phyloP scores from a whole-genome alignment of 2,113 vertebrate species.

The Zosterops lateralis region DNA sequence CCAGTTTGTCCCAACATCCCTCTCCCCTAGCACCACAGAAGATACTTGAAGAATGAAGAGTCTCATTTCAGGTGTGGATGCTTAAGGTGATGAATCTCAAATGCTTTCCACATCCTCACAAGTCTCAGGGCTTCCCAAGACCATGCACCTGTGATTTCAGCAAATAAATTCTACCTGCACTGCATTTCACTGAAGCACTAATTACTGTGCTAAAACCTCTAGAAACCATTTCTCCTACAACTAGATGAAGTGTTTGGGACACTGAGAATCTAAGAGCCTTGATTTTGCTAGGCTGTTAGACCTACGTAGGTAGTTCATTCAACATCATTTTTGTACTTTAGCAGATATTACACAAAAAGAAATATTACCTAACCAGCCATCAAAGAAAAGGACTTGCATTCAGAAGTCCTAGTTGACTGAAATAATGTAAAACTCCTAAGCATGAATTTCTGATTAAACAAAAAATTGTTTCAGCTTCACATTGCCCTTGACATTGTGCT shows the following conservation, averaged over 20 bases:
- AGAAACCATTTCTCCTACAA: background rate
- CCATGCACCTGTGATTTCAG: background rate
- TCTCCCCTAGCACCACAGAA: background rate
- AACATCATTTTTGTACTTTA: background rate
- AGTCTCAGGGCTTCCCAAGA: background rate
- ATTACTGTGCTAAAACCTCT: background rate
- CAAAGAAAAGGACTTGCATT: background rate
- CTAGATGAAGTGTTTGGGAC: background rate
- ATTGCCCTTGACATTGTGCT: slow-evolving; percentile 17
- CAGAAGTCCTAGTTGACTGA: background rate
- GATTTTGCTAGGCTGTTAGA: background rate
- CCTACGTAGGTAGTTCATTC: background rate
- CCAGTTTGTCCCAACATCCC: background rate
- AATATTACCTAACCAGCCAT: background rate
- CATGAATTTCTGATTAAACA: background rate
- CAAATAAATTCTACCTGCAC: background rate
- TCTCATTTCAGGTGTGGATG: background rate
- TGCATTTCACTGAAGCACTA: background rate
- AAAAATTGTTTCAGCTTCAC: background rate
- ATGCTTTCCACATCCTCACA: background rate
- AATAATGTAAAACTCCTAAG: background rate
- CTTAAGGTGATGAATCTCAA: background rate
- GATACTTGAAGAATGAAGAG: background rate
- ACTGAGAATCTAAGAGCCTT: background rate
- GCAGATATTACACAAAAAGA: background rate